These are phyloP conservation scores for Steinernema scapterisci DNA, from an alignment of 2,888 invertebrate species.

Conservation along the genomic window DNA sequence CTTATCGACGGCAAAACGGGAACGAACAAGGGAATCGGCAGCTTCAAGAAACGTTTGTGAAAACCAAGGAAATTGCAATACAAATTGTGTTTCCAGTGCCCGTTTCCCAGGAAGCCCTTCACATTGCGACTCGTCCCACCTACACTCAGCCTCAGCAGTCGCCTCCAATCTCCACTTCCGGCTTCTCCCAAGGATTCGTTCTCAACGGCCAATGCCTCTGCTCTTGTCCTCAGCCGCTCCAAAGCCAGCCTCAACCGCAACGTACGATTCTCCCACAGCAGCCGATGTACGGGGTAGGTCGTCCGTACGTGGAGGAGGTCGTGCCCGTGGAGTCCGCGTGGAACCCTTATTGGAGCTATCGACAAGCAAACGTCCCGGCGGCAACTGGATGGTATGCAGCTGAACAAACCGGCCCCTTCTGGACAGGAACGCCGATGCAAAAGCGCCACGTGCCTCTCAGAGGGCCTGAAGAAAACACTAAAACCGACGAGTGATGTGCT, in stretches of 20 bases:
- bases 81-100: background rate
- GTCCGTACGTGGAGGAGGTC: constrained; percentile 1
- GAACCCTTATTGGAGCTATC: background rate
- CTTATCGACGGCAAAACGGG: constrained; percentile 34
- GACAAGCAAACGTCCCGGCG: background rate
- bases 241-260: background rate
- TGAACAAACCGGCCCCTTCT: constrained; percentile 16
- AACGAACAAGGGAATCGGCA: background rate
- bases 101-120: background rate
- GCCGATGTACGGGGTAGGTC: background rate
- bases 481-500: background rate
- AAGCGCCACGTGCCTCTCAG: background rate
- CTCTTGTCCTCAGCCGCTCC: constrained; percentile 44
- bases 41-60: background rate
- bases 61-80: background rate
- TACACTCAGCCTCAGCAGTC: background rate
- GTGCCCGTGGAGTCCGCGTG: constrained; percentile 2
- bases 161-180: background rate
- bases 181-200: constrained; percentile 46
- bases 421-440: background rate
- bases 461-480: background rate
- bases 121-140: background rate
- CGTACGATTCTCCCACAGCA: background rate
- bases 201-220: constrained; percentile 64
- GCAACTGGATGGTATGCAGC: background rate